Evolutionary conservation across 2,797 vertebrate genomes (phyloP).

Genomic region (Oceanodroma leucorhoa): DNA sequence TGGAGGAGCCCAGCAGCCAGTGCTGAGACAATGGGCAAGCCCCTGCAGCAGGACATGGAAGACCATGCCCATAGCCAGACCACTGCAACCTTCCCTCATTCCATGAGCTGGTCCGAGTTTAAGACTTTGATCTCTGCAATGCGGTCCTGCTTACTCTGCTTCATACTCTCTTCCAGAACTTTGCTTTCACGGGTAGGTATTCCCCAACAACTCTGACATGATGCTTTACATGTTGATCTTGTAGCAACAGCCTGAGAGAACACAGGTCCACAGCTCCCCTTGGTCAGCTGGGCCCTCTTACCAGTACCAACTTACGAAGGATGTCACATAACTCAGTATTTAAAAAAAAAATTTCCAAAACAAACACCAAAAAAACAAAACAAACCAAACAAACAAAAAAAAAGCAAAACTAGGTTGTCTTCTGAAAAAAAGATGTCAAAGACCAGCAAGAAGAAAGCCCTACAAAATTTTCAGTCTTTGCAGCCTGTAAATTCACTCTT

Average conservation of each 20-base stretch:
- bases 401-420: not conserved
- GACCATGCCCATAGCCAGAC: fast-evolving
- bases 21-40: fast-evolving
- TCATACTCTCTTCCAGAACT: not conserved
- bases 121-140: not conserved
- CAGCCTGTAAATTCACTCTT: not conserved
- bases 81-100: not conserved
- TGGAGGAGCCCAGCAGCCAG: not conserved
- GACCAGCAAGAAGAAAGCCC: not conserved
- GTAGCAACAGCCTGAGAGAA: too few species aligned
- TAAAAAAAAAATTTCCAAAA: too few species aligned
- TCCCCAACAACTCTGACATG: not conserved
- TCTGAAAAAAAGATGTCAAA: not conserved
- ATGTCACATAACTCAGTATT: not conserved
- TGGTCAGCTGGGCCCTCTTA: too few species aligned
- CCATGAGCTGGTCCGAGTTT: too few species aligned
- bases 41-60: not conserved
- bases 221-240: fast-evolving
- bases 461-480: too few species aligned
- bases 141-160: fast-evolving
- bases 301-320: not conserved
- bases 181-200: not conserved
- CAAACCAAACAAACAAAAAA: too few species aligned
- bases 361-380: too few species aligned
- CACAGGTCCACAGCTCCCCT: not conserved